These are phyloP conservation scores for Eulithis testata DNA, from an alignment of 2,888 invertebrate genomes.

Conservation along the genomic window DNA sequence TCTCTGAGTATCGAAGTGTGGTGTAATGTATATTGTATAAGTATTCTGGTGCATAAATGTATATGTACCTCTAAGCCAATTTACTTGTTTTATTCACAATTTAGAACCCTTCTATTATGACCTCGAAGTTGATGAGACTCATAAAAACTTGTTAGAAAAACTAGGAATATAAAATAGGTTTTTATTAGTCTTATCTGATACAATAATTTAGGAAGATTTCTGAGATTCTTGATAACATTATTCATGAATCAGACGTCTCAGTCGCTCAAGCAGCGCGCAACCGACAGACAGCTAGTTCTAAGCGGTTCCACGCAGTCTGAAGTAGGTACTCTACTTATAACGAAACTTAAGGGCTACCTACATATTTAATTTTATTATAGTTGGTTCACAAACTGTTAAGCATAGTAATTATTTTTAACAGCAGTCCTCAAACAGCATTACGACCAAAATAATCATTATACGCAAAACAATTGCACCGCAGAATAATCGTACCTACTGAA, in stretches of 20 bases:
- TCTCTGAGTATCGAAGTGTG: constrained; percentile 57
- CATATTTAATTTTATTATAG: too few species aligned
- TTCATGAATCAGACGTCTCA: neutral
- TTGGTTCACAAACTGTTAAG: too few species aligned
- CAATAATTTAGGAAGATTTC: constrained; percentile 15
- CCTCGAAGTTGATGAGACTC: constrained; percentile 8
- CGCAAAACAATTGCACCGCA: too few species aligned
- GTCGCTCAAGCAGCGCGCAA: constrained; percentile 14
- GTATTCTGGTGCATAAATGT: constrained; percentile 65
- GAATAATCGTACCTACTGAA: too few species aligned
- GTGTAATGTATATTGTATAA: constrained; percentile 49
- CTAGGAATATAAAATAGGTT: constrained; percentile 27
- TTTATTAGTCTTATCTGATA: constrained; percentile 26
- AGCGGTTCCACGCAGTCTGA: constrained; percentile 12
- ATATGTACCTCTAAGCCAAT: constrained; percentile 58
- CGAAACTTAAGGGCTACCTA: too few species aligned
- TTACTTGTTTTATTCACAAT: constrained; percentile 51
- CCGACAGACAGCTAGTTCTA: neutral
- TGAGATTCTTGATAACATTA: constrained; percentile 1
- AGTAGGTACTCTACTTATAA: neutral
- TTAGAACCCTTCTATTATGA: constrained; percentile 1
- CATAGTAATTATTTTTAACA: too few species aligned
- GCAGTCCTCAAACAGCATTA: too few species aligned
- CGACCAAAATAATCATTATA: too few species aligned
- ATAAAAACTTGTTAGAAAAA: constrained; percentile 25